Evolutionary conservation across 2,797 vertebrate species (phyloP).

Genomic region (Bovichtus variegatus): DNA sequence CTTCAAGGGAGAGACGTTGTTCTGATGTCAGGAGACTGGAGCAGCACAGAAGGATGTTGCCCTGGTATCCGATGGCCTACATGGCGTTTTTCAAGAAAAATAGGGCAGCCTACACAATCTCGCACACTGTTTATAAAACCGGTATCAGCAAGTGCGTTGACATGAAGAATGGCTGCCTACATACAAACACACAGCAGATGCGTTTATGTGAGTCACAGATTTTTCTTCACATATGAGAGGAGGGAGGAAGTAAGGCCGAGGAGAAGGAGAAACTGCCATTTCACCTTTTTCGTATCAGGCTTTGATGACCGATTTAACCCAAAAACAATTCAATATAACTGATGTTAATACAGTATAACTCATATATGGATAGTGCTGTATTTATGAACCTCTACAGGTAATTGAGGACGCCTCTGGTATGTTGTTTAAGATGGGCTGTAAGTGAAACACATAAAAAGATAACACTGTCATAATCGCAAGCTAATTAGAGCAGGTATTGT

Average conservation of each 20-base stretch:
- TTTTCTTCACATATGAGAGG: conserved; percentile 34
- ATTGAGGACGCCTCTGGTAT: background rate
- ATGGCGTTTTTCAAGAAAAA: conserved; percentile 67
- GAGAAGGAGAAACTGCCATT: conserved; percentile 1
- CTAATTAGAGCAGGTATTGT: background rate
- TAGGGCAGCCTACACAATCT: conserved; percentile 70
- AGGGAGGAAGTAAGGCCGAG: conserved; percentile 14
- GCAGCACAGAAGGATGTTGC: conserved; percentile 52
- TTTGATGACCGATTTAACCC: background rate
- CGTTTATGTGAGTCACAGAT: conserved; percentile 46
- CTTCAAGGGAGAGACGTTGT: conserved; percentile 12
- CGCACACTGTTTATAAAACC: conserved; percentile 47
- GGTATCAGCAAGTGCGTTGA: conserved; percentile 39
- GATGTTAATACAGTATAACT: background rate
- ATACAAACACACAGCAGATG: conserved; percentile 48
- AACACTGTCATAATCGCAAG: background rate
- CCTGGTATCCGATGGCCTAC: conserved; percentile 71
- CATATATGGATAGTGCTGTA: background rate
- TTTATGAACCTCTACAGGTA: background rate
- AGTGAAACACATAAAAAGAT: background rate
- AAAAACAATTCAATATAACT: background rate
- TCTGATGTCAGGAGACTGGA: conserved; percentile 58
- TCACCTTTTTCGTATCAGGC: background rate
- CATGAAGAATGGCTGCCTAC: conserved; percentile 52
- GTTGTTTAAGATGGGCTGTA: background rate